These are phyloP conservation scores for Drosophila neoperkinsi DNA, from an alignment of 2,888 invertebrate species.

Conservation along the genomic window DNA sequence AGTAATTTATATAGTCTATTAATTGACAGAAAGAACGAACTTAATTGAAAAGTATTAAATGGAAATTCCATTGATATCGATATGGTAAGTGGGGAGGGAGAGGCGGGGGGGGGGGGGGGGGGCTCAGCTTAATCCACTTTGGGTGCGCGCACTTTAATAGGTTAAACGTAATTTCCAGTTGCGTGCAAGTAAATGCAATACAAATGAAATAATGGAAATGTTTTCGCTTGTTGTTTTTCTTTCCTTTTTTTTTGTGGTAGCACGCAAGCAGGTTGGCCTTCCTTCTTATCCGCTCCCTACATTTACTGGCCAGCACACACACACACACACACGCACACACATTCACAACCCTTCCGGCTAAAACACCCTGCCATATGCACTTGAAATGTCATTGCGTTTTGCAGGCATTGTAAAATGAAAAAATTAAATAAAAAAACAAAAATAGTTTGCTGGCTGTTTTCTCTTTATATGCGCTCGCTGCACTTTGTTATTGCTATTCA, in stretches of 20 bases:
- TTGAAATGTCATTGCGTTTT: conserved; percentile 58
- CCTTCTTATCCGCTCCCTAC: background rate
- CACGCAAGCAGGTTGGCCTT: conserved; percentile 38
- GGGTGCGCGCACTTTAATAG: conserved; percentile 45
- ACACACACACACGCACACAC: background rate
- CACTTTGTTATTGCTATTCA: conserved; percentile 41
- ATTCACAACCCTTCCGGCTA: background rate
- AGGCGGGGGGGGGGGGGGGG: background rate
- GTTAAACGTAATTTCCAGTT: conserved; percentile 63
- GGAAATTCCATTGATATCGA: conserved; percentile 21
- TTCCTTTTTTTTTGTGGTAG: conserved; percentile 23
- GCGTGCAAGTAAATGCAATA: conserved; percentile 37
- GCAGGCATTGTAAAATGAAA: conserved; percentile 12
- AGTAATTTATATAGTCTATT: background rate
- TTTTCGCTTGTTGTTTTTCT: conserved; percentile 16
- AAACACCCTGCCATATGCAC: conserved; percentile 17
- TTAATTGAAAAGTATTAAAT: conserved; percentile 13
- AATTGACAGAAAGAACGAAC: background rate
- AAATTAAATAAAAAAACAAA: conserved; percentile 13
- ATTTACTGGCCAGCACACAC: background rate
- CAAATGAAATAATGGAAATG: conserved; percentile 44
- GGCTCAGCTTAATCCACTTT: conserved; percentile 42
- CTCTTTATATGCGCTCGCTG: conserved; percentile 17
- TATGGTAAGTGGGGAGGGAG: background rate
- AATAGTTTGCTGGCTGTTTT: conserved; percentile 11